Percentiles rank a stretch among this genome's conserved stretches.
Conservation (phyloP, 2,113 vertebrate species). For the Percina caprodes region DNA sequence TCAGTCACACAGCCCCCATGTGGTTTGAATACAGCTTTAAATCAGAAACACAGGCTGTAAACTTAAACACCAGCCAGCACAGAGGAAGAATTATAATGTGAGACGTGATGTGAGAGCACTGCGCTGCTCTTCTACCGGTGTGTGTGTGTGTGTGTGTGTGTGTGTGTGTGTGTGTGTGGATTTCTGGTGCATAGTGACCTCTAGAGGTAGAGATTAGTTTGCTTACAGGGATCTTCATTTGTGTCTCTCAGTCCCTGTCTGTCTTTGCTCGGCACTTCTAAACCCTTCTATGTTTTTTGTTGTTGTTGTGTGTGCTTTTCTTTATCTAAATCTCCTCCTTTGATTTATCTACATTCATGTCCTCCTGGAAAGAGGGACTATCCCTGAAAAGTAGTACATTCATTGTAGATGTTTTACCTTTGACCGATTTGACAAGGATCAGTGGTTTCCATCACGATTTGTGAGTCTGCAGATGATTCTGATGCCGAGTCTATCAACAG, state of each 20-base stretch:
- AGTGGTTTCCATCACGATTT: background rate
- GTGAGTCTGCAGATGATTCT: background rate
- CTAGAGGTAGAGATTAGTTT: conserved; percentile 51
- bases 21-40: conserved; percentile 41
- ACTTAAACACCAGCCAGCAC: conserved; percentile 28
- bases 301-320: background rate
- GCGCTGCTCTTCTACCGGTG: background rate
- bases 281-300: background rate
- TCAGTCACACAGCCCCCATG: conserved; percentile 31
- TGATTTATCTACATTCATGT: background rate
- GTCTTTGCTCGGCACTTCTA: background rate
- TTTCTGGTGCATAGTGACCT: conserved; percentile 64
- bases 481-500: background rate
- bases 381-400: background rate
- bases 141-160: no score
- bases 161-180: background rate
- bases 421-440: background rate
- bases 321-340: background rate
- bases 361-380: background rate
- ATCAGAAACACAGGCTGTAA: conserved; percentile 32
- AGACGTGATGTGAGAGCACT: conserved; percentile 23
- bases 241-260: background rate
- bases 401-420: background rate
- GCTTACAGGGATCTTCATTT: background rate
- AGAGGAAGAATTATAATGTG: conserved; percentile 33